Evolutionary conservation across 2,888 invertebrate species (phyloP), one percentile per base, ranked within the genome.

Genomic region (Epirrita christyi): DNA sequence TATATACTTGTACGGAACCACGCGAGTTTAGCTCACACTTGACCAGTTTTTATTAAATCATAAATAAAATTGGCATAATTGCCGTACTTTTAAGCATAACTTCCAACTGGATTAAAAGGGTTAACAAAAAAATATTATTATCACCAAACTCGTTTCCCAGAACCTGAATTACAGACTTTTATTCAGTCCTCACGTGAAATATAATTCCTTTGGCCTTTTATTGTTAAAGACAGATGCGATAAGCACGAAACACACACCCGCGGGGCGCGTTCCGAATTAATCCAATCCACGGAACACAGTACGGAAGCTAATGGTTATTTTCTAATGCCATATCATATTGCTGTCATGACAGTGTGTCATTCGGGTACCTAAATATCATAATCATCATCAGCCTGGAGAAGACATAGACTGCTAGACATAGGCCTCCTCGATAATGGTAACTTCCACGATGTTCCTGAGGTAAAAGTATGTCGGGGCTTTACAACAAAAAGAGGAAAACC

Each of bases 201-300:
- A 43, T 43, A 47, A 57, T 40, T 28, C 47, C 68, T 77, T 72
- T 70, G 64, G 61, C 66, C 63, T 72, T 72, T 81, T 82, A 81
- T 83, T 81, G 78, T 76, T 76, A 70, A 71, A 80, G 79, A 80
- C 80, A 81, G 72, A 59, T 62, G 74, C 81, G 80, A 82, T 83
- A 80, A 81, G 67, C 80, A 80, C 77, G 77, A 76, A 81, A 80
- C 76, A 78, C 79, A 74, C 78, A 73, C 75, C 79, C 80, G 68
- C 68, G 70, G 76, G 78, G 77, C 78, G 72, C 76, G 77, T 78
- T 80, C 76, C 61, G 72, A 84, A 86, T 88, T 88, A 88, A 86
- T 85, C 80, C 83, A 80, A 80, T 76, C 75, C 81, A 79, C 78
- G 75, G 69, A 78, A 49, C 43, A 34, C 14, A 21, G 38, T n/a